Base-by-base conservation (phyloP, 2,113 vertebrate genomes). In the Austrofundulus limnaeus region DNA sequence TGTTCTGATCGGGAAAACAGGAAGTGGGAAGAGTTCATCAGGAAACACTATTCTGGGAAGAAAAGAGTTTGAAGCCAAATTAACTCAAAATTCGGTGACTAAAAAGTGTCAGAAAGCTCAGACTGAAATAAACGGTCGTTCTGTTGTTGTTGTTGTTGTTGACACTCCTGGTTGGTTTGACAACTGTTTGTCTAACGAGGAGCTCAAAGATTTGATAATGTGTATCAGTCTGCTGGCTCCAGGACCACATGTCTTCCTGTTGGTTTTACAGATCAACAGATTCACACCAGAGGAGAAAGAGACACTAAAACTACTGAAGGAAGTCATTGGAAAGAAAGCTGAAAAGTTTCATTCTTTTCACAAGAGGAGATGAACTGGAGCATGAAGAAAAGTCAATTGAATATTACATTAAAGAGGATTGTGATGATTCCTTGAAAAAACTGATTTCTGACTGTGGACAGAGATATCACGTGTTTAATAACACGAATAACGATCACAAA, bases 391-490 rank as follows among this genome's bases (percentile, higher is more conserved):
- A 28, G 2, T 17, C 50, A 1, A 7, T 69, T 38, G 53, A 73
- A 3, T 8, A 31, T 0, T 74, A 54, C 17, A 19, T 87, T 0
- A 15, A 24, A 23, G 15, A 50, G 1, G 50, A 0, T 1, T 11
- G 68, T 0, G 60, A 17, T 0, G 42, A n/a, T n/a, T n/a, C n/a
- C n/a, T n/a, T 87, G 20, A 54, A 48, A 12, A 50, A 47, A 4
- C 47, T 85, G 11, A 38, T 38, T 0, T 5, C 0, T 1, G 31
- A 76, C 6, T 74, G 72, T 46, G 66, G 74, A 57, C 43, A 39
- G 15, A 41, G 79, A 59, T 79, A 68, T 24, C 72, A 77, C 1
- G 66, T 86, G 19, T 60, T 88, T 34, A 81, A 85, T 7, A 88
- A 85, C 45, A 54, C 28, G 0, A 23, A 67, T 12, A 2, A 3